A percentile compares a stretch with the other conserved stretches of the same genome.
Conservation (phyloP, 2,113 vertebrate genomes). For the Elachura formosa region DNA sequence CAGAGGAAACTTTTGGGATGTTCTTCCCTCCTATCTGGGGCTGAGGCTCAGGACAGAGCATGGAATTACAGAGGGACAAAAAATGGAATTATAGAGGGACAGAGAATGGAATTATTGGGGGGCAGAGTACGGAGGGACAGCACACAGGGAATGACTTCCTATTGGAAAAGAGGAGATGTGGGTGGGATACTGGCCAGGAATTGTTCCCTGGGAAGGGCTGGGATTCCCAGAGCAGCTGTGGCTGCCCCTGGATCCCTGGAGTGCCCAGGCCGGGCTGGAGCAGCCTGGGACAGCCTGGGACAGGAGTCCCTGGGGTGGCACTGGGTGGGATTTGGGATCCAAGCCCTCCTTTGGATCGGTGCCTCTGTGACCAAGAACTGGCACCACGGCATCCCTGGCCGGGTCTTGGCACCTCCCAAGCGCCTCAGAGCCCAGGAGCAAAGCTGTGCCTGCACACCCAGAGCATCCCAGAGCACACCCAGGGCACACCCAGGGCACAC, state of each 20-base stretch:
- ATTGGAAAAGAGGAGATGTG: background rate
- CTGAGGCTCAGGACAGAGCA: accelerated
- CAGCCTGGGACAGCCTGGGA: background rate
- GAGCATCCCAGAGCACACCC: background rate
- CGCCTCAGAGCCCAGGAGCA: background rate
- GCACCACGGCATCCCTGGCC: background rate
- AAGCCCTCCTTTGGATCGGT: accelerated
- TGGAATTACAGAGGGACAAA: background rate
- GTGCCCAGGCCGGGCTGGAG: background rate
- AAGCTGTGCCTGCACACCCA: background rate
- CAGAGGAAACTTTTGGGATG: background rate
- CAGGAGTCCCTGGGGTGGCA: background rate
- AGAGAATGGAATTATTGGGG: background rate
- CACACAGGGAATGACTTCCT: background rate
- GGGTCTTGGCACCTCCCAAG: background rate
- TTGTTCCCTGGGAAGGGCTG: background rate
- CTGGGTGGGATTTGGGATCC: background rate
- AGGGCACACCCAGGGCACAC: too few species aligned
- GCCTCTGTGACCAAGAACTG: background rate
- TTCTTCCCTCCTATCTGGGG: background rate
- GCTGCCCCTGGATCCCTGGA: background rate
- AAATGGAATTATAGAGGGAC: background rate
- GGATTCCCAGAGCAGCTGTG: background rate
- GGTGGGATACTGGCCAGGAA: background rate
- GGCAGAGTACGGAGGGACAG: background rate